These are phyloP conservation scores for Beaufortia kweichowensis DNA, from an alignment of 2,113 vertebrate species.

Conservation along the genomic window DNA sequence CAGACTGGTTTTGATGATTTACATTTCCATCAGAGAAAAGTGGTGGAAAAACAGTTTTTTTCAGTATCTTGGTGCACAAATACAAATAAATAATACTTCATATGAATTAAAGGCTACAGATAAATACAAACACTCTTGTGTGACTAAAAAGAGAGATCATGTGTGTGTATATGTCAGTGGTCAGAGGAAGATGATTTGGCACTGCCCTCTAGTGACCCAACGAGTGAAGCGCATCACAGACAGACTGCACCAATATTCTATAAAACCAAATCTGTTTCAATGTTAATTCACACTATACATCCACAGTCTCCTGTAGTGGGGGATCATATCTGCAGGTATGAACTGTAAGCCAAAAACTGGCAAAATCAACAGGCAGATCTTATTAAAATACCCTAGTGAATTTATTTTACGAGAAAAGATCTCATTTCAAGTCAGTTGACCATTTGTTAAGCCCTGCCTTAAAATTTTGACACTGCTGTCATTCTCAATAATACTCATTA, in stretches of 20 bases:
- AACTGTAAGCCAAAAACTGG: not conserved
- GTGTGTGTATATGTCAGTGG: not conserved
- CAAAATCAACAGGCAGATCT: too few relatives aligned
- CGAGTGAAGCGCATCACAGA: not conserved
- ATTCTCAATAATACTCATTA: too few relatives aligned
- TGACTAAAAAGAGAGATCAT: constrained; percentile 26
- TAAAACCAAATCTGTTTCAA: not conserved
- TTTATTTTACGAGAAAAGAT: too few relatives aligned
- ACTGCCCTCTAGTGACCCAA: constrained; percentile 27
- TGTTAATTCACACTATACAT: not conserved
- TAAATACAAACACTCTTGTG: constrained; percentile 5
- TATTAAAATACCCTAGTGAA: too few relatives aligned
- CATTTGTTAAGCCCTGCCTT: too few relatives aligned
- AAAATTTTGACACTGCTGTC: too few relatives aligned
- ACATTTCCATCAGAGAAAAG: not conserved
- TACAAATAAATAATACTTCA: not conserved
- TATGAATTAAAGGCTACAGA: not conserved
- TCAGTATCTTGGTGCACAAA: not conserved
- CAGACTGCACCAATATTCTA: not conserved
- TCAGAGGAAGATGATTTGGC: constrained; percentile 5
- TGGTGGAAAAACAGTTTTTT: not conserved
- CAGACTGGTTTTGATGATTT: too few relatives aligned
- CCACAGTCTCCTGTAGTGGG: not conserved
- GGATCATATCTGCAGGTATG: not conserved
- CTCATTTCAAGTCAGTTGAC: too few relatives aligned